phyloP scores from a whole-genome alignment of 2,888 invertebrate genomes.

The Eupithecia subumbrata region DNA sequence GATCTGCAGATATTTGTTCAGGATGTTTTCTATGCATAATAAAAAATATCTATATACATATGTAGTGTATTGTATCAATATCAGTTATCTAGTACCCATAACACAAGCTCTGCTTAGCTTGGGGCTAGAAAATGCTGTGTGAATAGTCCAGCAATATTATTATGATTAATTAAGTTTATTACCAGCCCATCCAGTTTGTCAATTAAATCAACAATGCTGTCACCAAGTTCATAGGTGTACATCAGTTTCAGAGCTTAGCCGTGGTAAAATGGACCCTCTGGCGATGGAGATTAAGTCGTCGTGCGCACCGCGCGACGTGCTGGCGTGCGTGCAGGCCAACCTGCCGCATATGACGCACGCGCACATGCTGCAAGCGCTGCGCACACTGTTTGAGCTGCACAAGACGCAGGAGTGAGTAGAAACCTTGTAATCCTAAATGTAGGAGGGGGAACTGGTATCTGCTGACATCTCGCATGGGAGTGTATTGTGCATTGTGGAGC shows the following conservation, averaged over 20 bases:
- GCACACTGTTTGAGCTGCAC: constrained; percentile 82
- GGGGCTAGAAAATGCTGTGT: no score
- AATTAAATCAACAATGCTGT: background rate
- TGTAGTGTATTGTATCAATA: no score
- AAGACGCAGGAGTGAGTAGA: constrained; percentile 74
- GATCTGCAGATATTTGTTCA: no score
- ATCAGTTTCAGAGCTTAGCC: constrained; percentile 59
- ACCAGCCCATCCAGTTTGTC: background rate
- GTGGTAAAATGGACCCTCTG: constrained; percentile 69
- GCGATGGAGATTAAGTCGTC: constrained; percentile 75
- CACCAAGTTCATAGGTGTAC: background rate
- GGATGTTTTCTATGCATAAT: no score
- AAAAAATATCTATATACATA: no score
- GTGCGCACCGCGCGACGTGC: constrained; percentile 67
- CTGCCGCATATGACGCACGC: constrained; percentile 74
- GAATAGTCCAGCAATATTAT: no score
- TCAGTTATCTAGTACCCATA: no score
- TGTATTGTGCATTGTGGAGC: no score
- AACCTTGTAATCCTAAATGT: background rate
- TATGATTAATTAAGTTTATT: no score
- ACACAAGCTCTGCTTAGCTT: no score
- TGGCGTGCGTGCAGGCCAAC: constrained; percentile 75
- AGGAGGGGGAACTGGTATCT: no score
- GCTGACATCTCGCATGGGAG: no score
- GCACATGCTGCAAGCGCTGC: constrained; percentile 84